Evolutionary conservation across 2,113 vertebrate species (phyloP).

Genomic region (Cathartes aura): DNA sequence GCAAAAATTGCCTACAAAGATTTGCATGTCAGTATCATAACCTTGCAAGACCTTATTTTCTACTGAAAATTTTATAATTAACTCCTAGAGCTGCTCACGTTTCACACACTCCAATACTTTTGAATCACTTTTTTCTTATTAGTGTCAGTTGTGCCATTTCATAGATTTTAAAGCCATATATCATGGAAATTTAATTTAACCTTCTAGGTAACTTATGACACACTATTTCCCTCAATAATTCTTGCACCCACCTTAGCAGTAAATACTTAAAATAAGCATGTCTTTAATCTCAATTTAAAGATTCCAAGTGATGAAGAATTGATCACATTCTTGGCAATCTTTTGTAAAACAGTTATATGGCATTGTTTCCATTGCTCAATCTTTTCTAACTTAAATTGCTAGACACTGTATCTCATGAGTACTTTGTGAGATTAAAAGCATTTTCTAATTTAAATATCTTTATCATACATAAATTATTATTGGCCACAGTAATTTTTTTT

Average conservation of each 20-base stretch:
- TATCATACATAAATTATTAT: background rate
- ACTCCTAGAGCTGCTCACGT: background rate
- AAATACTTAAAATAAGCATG: background rate
- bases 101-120: background rate
- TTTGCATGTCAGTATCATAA: background rate
- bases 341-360: background rate
- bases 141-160: background rate
- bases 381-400: background rate
- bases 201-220: background rate
- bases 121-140: background rate
- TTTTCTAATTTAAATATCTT: background rate
- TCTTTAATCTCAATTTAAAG: background rate
- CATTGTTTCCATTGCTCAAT: background rate
- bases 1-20: background rate
- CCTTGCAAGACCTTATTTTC: background rate
- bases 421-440: background rate
- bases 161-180: background rate
- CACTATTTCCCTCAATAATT: background rate
- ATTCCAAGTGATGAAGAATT: background rate
- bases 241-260: background rate
- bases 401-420: background rate
- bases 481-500: rapidly evolving
- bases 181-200: background rate
- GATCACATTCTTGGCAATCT: background rate
- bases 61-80: background rate